Conservation (phyloP, 2,888 invertebrate species). For the Nemoura dubitans region DNA sequence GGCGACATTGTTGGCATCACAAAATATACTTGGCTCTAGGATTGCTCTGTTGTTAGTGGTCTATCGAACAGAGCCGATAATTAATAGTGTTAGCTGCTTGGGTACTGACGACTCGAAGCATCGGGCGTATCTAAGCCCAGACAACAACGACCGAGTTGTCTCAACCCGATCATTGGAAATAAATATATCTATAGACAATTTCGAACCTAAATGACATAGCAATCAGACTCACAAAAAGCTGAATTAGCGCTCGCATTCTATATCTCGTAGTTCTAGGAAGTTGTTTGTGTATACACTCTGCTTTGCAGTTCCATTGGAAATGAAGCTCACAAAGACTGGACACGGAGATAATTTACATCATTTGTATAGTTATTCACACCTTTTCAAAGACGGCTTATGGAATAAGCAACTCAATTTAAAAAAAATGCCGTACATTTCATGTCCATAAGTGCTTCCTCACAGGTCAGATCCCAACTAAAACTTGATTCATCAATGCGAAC, state of each 20-base stretch:
- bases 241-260: not conserved
- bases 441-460: not conserved
- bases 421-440: not conserved
- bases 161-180: slow-evolving; percentile 12
- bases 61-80: not conserved
- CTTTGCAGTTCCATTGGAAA: not conserved
- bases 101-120: not conserved
- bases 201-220: not conserved
- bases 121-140: not conserved
- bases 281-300: not conserved
- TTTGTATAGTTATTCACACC: not conserved
- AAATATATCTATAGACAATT: slow-evolving; percentile 12
- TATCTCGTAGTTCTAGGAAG: not conserved
- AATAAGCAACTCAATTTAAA: not conserved
- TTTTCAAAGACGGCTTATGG: not conserved
- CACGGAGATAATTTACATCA: not conserved
- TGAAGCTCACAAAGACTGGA: not conserved
- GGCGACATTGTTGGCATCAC: not conserved
- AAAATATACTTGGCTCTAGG: not conserved
- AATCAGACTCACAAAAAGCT: not conserved
- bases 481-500: not conserved
- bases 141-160: not conserved
- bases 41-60: not conserved
- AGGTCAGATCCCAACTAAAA: not conserved
- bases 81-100: not conserved